A percentile compares a stretch with the other conserved stretches of the same genome.
phyloP scores from a whole-genome alignment of 1,140 invertebrate species.

The Manduca sexta region DNA sequence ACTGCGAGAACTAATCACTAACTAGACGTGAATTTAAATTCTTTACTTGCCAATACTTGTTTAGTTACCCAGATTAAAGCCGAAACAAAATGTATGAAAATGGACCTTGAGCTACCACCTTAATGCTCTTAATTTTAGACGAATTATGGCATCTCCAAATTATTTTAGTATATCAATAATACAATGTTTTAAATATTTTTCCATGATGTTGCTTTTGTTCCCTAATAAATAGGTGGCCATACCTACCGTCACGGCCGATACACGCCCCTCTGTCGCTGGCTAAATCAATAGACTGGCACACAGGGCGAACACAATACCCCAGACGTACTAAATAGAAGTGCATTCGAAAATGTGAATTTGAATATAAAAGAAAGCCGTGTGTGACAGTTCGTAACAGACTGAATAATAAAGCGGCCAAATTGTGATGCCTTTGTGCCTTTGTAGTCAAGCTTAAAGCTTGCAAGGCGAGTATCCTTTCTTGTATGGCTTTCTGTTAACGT shows the following conservation, averaged over 20 bases:
- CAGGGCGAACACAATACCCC: conserved; percentile 26
- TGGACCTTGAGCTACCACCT: too few species aligned
- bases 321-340: conserved; percentile 22
- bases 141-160: too few species aligned
- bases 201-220: conserved; percentile 1
- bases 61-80: too few species aligned
- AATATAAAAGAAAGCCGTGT: conserved; percentile 1
- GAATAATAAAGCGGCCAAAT: not conserved
- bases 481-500: too few species aligned
- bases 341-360: conserved; percentile 2
- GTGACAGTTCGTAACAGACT: not conserved
- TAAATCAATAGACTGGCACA: conserved; percentile 53
- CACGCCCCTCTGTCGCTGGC: conserved; percentile 52
- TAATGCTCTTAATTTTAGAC: too few species aligned
- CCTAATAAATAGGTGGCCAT: conserved; percentile 13
- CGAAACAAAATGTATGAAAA: too few species aligned
- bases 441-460: too few species aligned
- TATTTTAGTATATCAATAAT: too few species aligned
- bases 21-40: too few species aligned
- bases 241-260: conserved; percentile 35
- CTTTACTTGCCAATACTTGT: too few species aligned
- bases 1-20: too few species aligned
- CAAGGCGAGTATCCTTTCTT: too few species aligned
- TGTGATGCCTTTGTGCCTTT: not conserved
- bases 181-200: not conserved